Percentiles rank a stretch among this genome's conserved stretches.
Conservation (phyloP, 1,140 invertebrate species). For the Bombus sibiricus region DNA sequence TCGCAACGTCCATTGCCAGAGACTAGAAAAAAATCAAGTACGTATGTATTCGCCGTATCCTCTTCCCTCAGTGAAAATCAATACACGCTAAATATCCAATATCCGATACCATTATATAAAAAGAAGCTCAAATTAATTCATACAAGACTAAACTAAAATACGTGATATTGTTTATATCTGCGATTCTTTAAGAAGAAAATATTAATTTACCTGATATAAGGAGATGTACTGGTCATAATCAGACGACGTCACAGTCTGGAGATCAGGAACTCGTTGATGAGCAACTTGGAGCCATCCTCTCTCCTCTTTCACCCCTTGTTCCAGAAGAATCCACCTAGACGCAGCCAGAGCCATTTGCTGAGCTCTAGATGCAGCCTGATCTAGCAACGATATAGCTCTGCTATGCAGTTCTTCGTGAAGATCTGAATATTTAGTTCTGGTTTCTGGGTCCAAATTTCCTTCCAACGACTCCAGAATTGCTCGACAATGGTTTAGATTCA, state of each 20-base stretch:
- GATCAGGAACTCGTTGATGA: constrained; percentile 90
- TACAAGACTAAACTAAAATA: background rate
- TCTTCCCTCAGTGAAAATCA: background rate
- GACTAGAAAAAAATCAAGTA: constrained; percentile 82
- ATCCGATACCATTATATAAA: background rate
- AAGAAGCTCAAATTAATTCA: background rate
- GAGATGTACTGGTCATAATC: constrained; percentile 93
- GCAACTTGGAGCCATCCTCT: constrained; percentile 91
- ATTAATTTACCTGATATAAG: constrained; percentile 85
- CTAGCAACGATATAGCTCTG: constrained; percentile 88
- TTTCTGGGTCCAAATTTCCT: constrained; percentile 91
- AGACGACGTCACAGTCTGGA: constrained; percentile 89
- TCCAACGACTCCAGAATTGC: constrained; percentile 93
- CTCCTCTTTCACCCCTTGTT: constrained; percentile 92
- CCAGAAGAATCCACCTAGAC: constrained; percentile 90
- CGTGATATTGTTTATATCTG: background rate
- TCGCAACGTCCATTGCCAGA: constrained; percentile 88
- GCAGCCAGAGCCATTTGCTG: constrained; percentile 92
- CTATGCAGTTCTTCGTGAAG: constrained; percentile 90
- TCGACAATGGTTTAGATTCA: constrained; percentile 92
- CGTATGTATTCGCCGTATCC: background rate
- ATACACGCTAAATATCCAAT: background rate
- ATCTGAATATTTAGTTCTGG: constrained; percentile 87
- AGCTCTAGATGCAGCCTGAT: constrained; percentile 89
- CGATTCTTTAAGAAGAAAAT: background rate